These are phyloP conservation scores for Acrobasis consociella DNA, from an alignment of 2,888 invertebrate species.

Conservation along the genomic window DNA sequence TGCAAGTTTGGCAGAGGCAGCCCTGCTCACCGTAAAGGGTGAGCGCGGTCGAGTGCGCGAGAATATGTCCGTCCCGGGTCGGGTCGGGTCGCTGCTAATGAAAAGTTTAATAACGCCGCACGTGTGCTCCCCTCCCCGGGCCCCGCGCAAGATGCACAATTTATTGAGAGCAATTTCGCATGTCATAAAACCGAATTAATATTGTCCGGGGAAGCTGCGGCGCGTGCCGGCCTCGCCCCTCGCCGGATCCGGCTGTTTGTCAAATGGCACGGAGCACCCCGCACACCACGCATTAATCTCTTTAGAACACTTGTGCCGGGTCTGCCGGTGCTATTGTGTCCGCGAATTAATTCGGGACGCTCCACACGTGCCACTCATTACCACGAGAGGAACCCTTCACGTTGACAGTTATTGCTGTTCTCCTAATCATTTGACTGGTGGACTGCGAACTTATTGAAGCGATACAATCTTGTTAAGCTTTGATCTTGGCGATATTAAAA, in stretches of 20 bases:
- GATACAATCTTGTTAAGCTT: conserved; percentile 13
- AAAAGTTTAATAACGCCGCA: conserved; percentile 78
- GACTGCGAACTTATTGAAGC: conserved; percentile 7
- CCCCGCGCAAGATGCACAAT: conserved; percentile 62
- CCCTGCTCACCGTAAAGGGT: conserved; percentile 37
- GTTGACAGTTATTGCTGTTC: conserved; percentile 20
- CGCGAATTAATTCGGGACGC: conserved; percentile 36
- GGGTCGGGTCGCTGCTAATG: conserved; percentile 53
- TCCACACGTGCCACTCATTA: conserved; percentile 36
- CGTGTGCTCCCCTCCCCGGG: conserved; percentile 53
- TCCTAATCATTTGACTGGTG: not conserved
- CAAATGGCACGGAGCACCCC: conserved; percentile 39
- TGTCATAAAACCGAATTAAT: conserved; percentile 81
- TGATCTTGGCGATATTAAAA: conserved; percentile 6
- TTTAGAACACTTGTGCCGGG: conserved; percentile 37
- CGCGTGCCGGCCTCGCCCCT: conserved; percentile 25
- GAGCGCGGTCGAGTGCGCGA: conserved; percentile 28
- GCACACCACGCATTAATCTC: conserved; percentile 38
- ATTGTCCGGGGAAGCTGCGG: conserved; percentile 43
- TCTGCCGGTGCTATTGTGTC: conserved; percentile 32
- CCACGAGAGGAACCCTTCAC: conserved; percentile 13
- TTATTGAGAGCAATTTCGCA: conserved; percentile 79
- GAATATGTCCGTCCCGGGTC: conserved; percentile 26
- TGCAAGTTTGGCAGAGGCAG: not conserved
- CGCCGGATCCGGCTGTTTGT: conserved; percentile 34